Evolutionary conservation across 2,797 vertebrate species (phyloP).

Genomic region (Myoxocephalus aenaeus): DNA sequence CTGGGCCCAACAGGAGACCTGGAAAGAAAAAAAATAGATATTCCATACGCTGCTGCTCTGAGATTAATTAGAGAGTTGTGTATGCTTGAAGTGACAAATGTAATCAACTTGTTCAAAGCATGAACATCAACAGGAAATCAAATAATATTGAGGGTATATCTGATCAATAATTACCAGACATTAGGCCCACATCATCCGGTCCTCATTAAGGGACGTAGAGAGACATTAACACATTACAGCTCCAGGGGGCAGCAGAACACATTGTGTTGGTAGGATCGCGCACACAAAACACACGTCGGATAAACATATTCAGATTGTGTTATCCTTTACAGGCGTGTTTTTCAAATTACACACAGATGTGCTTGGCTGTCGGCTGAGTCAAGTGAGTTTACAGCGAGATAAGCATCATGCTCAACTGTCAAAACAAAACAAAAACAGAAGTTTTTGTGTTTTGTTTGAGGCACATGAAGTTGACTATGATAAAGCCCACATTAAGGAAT

Average conservation of each 20-base stretch:
- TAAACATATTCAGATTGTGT: background rate
- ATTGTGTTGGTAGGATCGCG: background rate
- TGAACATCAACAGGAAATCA: background rate
- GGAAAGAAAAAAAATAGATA: background rate
- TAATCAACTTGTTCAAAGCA: background rate
- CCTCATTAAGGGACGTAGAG: background rate
- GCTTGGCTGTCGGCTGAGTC: background rate
- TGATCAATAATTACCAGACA: background rate
- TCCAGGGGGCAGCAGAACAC: conserved; percentile 66
- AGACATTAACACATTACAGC: conserved; percentile 12
- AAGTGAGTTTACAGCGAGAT: background rate
- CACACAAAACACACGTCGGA: background rate
- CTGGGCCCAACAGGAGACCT: background rate
- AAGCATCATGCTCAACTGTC: background rate
- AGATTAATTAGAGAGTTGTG: conserved; percentile 12
- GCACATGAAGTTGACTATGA: background rate
- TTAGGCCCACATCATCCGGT: background rate
- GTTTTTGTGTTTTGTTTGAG: background rate
- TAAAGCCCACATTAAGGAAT: background rate
- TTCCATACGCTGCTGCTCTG: background rate
- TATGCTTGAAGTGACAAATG: background rate
- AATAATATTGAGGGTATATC: background rate
- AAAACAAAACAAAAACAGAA: background rate
- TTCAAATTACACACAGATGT: background rate
- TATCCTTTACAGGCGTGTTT: background rate